Conservation (phyloP, 2,888 invertebrate genomes). For the Lochmaea crataegi region DNA sequence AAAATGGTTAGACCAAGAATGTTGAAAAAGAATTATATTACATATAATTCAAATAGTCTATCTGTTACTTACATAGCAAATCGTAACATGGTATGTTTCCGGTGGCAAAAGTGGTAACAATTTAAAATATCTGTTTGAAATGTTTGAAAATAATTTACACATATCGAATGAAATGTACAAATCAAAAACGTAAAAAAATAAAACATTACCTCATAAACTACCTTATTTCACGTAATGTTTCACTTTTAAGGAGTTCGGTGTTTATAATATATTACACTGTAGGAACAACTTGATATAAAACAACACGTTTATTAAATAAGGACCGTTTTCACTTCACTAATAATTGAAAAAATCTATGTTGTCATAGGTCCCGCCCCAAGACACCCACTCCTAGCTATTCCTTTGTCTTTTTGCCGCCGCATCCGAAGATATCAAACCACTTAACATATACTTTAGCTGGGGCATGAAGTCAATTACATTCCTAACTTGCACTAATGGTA, state of each 20-base stretch:
- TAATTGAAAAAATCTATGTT: slow-evolving; percentile 47
- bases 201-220: slow-evolving; percentile 51
- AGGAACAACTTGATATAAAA: slow-evolving; percentile 57
- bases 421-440: slow-evolving; percentile 63
- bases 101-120: slow-evolving; percentile 43
- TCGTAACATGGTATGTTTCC: slow-evolving; percentile 23
- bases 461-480: slow-evolving; percentile 88
- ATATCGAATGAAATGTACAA: slow-evolving; percentile 42
- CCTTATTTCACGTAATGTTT: slow-evolving; percentile 49
- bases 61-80: slow-evolving; percentile 13
- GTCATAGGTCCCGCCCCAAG: slow-evolving; percentile 58
- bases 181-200: slow-evolving; percentile 50
- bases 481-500: slow-evolving; percentile 84
- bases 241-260: slow-evolving; percentile 49
- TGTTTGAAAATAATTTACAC: slow-evolving; percentile 45
- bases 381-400: slow-evolving; percentile 72
- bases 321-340: slow-evolving; percentile 46
- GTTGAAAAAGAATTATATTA: neutral
- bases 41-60: slow-evolving; percentile 19
- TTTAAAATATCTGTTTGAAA: slow-evolving; percentile 49
- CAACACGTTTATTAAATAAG: slow-evolving; percentile 45
- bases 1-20: neutral
- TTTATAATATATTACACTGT: slow-evolving; percentile 49
- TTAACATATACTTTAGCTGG: slow-evolving; percentile 88
- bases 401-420: slow-evolving; percentile 68